Base-by-base conservation (phyloP, 2,113 vertebrate genomes). In the Electrona antarctica region DNA sequence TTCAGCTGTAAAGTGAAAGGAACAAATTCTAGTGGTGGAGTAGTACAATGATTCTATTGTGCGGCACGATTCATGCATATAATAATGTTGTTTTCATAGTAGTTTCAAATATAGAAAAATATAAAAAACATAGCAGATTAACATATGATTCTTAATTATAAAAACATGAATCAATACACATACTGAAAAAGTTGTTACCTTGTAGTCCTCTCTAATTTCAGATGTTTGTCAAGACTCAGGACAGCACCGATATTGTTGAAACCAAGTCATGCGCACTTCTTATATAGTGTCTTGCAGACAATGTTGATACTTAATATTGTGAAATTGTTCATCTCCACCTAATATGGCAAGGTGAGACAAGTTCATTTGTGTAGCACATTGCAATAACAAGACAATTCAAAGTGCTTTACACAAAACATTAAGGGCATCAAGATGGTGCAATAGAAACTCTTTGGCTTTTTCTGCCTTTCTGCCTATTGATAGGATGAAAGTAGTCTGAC, bases 201-300 rank as follows among this genome's bases (percentile, higher is more conserved):
- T 80, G 45, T 67, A 62, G 15, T 64, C 15, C 1, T 33, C 4
- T 9, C 11, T 8, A 60, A 75, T 46, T 56, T 74, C 48, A 70
- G 62, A 41, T 60, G 67, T 74, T 41, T 46, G 50, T 74, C 21
- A 58, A 1, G 8, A 41, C 33, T 6, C 49, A 8, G 14, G 29
- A 52, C 12, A 12, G 41, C 71, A 70, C 21, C 15, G 45, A 45
- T 52, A 67, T 49, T 41, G 33, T 41, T 60, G 45, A 61, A 46
- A 28, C 56, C 56, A 8, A 21, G 56, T 46, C 61, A 10, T 45
- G 59, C 63, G 52, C 12, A 46, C 28, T 6, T 54, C 74, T 83
- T 85, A 73, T 82, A 84, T 85, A 83, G 66, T 64, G 11, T 60
- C 60, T 8, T 66, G 21, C 80, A 28, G 54, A 63, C 70, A 74